Conservation (phyloP, 2,113 vertebrate genomes). For the Diglossa brunneiventris region DNA sequence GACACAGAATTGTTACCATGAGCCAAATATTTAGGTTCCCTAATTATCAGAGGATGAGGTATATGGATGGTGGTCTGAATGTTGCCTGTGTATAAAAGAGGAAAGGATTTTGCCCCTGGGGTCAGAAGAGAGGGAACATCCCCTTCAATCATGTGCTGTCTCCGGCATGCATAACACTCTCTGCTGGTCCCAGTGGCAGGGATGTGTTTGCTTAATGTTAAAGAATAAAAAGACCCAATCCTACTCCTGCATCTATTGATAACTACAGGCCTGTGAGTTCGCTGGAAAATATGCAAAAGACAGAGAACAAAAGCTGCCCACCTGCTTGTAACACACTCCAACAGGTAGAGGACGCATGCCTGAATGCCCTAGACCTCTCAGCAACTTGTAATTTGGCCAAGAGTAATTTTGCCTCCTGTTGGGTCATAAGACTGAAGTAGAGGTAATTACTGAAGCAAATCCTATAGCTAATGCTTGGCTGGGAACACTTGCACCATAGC, state of each 20-base stretch:
- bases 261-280: background rate
- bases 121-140: background rate
- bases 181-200: background rate
- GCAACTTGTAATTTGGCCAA: conserved; percentile 22
- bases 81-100: background rate
- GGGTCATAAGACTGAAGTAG: conserved; percentile 45
- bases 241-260: background rate
- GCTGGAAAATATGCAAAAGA: background rate
- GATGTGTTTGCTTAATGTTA: background rate
- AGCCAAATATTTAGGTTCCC: conserved; percentile 3
- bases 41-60: background rate
- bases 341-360: conserved; percentile 28
- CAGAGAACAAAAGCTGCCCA: background rate
- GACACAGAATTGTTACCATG: background rate
- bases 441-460: conserved; percentile 55
- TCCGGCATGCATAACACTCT: background rate
- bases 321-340: background rate
- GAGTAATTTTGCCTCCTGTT: conserved; percentile 29
- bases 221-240: background rate
- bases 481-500: background rate
- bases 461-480: conserved; percentile 25
- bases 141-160: background rate
- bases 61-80: background rate
- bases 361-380: conserved; percentile 22
- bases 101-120: background rate